These are phyloP conservation scores for Polyploca ridens DNA, from an alignment of 2,888 invertebrate genomes.

Conservation along the genomic window DNA sequence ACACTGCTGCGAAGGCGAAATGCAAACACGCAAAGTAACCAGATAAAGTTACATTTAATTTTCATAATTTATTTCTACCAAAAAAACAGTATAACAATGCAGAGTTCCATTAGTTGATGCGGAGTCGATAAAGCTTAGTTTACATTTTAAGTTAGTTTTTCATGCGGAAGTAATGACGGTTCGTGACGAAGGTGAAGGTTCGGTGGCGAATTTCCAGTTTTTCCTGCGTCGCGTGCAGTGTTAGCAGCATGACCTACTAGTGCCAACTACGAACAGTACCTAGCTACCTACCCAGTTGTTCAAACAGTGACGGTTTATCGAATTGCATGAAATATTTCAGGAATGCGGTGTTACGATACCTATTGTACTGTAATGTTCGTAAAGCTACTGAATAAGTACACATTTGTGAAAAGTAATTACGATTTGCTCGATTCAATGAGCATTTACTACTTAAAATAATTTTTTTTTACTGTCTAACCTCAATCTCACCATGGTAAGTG, in stretches of 20 bases:
- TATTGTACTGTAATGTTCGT: neutral
- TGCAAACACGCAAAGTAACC: slow-evolving; percentile 28
- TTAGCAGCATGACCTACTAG: slow-evolving; percentile 30
- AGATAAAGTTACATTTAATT: slow-evolving; percentile 7
- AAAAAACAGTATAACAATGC: slow-evolving; percentile 14
- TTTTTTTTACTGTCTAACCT: too few relatives aligned
- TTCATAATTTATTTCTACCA: slow-evolving; percentile 6
- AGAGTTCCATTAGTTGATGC: slow-evolving; percentile 17
- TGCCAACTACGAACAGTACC: slow-evolving; percentile 16
- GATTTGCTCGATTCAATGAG: neutral
- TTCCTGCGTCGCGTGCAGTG: slow-evolving; percentile 35
- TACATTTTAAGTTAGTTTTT: slow-evolving; percentile 29
- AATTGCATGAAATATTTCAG: slow-evolving; percentile 36
- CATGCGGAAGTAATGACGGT: slow-evolving; percentile 41
- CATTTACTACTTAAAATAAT: too few relatives aligned
- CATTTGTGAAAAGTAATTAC: neutral
- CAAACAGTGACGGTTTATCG: slow-evolving; percentile 22
- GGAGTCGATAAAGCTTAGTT: slow-evolving; percentile 16
- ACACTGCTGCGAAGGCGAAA: slow-evolving; percentile 32
- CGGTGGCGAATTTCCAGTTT: slow-evolving; percentile 17
- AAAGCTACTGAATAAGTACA: neutral
- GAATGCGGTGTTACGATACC: slow-evolving; percentile 20
- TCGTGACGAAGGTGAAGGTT: slow-evolving; percentile 50
- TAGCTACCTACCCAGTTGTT: slow-evolving; percentile 10
- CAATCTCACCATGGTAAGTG: too few relatives aligned